Evolutionary conservation across 2,113 vertebrate species (phyloP).

Genomic region (Sebastes schlegelii): DNA sequence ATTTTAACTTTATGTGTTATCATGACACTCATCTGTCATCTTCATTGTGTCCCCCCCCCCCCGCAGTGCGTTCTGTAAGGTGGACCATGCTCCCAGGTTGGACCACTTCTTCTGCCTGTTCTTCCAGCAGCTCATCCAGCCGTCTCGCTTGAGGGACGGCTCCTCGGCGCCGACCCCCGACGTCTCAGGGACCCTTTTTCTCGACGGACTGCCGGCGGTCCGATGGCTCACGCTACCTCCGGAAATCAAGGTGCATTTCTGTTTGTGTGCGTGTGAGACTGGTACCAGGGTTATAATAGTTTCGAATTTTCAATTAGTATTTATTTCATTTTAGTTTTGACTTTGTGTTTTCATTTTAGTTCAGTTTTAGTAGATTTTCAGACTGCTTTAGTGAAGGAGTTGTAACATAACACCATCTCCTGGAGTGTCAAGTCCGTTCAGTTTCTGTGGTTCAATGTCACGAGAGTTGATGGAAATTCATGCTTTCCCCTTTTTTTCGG

Average conservation of each 20-base stretch:
- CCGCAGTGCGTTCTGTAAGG: slow-evolving; percentile 90
- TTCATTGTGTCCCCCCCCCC: background rate
- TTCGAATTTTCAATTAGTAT: no score
- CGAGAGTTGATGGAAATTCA: no score
- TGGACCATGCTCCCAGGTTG: slow-evolving; percentile 87
- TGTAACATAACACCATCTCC: no score
- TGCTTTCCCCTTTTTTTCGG: no score
- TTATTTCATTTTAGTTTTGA: no score
- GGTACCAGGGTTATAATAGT: background rate
- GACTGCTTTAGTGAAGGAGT: no score
- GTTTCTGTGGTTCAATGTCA: no score
- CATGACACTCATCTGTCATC: background rate
- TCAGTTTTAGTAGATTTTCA: no score
- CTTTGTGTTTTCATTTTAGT: no score
- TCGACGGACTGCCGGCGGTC: slow-evolving; percentile 90
- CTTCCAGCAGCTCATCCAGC: slow-evolving; percentile 93
- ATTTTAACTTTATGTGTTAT: background rate
- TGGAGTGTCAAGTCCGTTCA: no score
- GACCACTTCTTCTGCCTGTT: slow-evolving; percentile 97
- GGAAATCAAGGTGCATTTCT: slow-evolving; percentile 88
- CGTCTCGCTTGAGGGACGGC: slow-evolving; percentile 72
- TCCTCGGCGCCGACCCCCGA: slow-evolving; percentile 64
- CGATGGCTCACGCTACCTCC: slow-evolving; percentile 90
- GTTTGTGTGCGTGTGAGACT: background rate
- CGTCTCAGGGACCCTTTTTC: slow-evolving; percentile 82